Evolutionary conservation across 2,113 vertebrate species (phyloP).

Genomic region (Phalacrocorax pelagicus): DNA sequence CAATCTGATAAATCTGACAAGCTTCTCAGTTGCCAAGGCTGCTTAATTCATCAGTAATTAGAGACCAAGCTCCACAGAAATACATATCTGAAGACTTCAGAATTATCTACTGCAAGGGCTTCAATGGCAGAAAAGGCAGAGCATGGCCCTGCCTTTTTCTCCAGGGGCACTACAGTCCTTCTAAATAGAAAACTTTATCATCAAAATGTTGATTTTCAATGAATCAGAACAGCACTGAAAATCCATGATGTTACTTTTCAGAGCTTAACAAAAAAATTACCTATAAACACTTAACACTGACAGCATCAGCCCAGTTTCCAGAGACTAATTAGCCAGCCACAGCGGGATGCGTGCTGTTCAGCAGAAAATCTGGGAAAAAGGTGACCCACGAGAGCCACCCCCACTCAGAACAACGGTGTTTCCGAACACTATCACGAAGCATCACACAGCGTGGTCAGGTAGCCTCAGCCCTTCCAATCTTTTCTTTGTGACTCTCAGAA

Average conservation of each 20-base stretch:
- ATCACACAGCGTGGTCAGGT: background rate
- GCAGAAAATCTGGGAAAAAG: background rate
- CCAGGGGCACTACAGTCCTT: background rate
- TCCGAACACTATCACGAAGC: background rate
- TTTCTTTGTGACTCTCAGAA: background rate
- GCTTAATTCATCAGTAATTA: background rate
- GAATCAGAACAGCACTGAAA: background rate
- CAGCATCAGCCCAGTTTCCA: background rate
- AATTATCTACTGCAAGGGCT: background rate
- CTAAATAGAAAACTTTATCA: background rate
- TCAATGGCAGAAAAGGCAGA: too few species aligned
- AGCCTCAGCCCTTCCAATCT: background rate
- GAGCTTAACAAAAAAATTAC: background rate
- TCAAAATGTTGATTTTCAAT: background rate
- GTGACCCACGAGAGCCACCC: background rate
- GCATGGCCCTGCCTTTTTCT: background rate
- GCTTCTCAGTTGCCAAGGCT: background rate
- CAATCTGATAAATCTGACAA: fast-evolving
- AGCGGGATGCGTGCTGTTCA: fast-evolving
- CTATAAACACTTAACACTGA: background rate
- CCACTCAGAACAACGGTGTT: background rate
- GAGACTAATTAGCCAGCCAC: background rate
- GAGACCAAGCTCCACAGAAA: background rate
- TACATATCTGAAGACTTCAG: fast-evolving
- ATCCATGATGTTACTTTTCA: background rate